A percentile compares a stretch with the other conserved stretches of the same genome.
Conservation (phyloP, 1,140 invertebrate species). For the Lasioglossum baleicum region DNA sequence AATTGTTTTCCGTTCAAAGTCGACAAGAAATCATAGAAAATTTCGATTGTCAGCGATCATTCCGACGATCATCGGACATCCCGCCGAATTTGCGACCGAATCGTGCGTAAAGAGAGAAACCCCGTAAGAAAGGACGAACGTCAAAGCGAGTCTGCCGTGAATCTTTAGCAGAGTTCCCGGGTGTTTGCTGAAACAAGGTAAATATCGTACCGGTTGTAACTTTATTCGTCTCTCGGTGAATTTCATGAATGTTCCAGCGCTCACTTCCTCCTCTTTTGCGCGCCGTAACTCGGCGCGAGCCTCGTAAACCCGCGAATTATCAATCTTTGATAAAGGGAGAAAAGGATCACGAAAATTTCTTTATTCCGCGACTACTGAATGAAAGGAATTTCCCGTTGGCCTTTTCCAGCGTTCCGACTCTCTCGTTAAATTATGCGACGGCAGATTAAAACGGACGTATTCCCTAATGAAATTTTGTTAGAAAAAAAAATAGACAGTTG, state of each 20-base stretch:
- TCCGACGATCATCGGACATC: no score
- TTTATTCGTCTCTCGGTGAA: constrained; percentile 27
- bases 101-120: constrained; percentile 7
- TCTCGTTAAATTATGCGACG: no score
- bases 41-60: no score
- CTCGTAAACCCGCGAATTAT: constrained; percentile 12
- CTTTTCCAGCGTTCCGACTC: no score
- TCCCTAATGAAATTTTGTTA: no score
- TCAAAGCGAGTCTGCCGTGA: neutral
- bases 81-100: constrained; percentile 7
- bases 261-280: neutral
- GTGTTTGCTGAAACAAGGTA: constrained; percentile 45
- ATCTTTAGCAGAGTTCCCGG: constrained; percentile 5
- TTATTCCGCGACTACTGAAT: neutral
- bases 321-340: neutral
- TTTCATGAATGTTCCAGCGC: constrained; percentile 40
- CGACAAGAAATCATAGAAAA: no score
- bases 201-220: constrained; percentile 30
- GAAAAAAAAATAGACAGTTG: no score
- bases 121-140: neutral
- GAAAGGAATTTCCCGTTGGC: no score
- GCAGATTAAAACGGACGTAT: no score
- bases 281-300: neutral
- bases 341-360: neutral
- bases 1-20: no score